Evolutionary conservation across 2,113 vertebrate genomes (phyloP).

Genomic region (Microtus richardsoni): DNA sequence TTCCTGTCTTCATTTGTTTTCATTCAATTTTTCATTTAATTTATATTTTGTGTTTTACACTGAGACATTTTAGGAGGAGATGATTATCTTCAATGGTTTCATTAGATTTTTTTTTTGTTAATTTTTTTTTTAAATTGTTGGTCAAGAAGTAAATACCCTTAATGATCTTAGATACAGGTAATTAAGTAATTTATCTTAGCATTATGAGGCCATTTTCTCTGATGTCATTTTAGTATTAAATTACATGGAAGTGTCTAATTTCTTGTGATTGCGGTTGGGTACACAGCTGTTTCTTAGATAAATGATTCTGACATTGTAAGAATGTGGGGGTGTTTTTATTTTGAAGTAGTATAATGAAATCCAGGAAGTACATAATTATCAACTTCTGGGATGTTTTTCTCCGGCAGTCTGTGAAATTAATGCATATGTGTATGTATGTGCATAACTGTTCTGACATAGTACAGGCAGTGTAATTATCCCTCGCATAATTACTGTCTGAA

Average conservation of each 20-base stretch:
- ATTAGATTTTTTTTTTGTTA: constrained; percentile 10
- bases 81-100: not conserved
- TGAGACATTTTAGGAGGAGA: not conserved
- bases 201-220: not conserved
- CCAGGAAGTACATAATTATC: not conserved
- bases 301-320: not conserved
- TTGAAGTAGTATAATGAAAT: not conserved
- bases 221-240: constrained; percentile 5
- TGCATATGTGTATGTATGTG: not conserved
- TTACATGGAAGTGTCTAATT: not conserved
- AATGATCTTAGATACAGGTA: not conserved
- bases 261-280: not conserved
- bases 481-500: constrained; percentile 10
- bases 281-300: not conserved
- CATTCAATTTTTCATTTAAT: not conserved
- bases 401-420: not conserved
- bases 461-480: not conserved
- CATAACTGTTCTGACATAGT: not conserved
- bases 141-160: not conserved
- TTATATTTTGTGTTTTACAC: not conserved
- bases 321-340: constrained; percentile 16
- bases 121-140: not conserved
- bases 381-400: constrained; percentile 33
- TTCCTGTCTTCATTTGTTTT: not conserved
- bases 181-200: not conserved